Evolutionary conservation across 2,113 vertebrate genomes (phyloP), one percentile per base, ranked within the genome.

Genomic region (Leuciscus idus): DNA sequence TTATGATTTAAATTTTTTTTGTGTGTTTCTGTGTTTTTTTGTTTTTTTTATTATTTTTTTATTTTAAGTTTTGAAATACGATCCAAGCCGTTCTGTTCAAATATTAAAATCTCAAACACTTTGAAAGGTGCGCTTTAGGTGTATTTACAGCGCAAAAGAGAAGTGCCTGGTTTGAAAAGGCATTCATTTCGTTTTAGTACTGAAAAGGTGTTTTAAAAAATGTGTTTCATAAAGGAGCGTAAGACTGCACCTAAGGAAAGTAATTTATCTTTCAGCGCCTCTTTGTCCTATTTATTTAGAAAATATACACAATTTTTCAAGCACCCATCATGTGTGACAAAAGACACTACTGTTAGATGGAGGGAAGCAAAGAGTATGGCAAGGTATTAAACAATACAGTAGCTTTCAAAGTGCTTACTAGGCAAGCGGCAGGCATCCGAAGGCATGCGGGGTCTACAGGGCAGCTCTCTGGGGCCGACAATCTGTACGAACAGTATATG

Each of bases 391-490:
- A 88, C 77, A 87, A 66, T 80, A 86, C 81, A 85, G 62, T 76
- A 85, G 85, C 85, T 87, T 86, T 88, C 72, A 87, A 83, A 88
- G 61, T 90, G 87, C 86, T 90, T 88, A 90, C 89, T 88, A 88
- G 80, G 87, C 87, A 90, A 85, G 87, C 76, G 11, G 78, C 77
- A 83, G 77, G 77, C 83, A 83, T 82, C 76, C 30, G 83, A 87
- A 87, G 78, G 84, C 87, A 75, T 79, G 81, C 17, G 8, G 64
- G 80, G 83, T 88, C 85, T 81, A 79, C 77, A 83, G 87, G 77
- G 87, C 77, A 85, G 77, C 52, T 88, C 87, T 88, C 89, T 73
- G 73, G 82, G 87, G 87, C 81, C 28, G 62, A 73, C 89, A 85
- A 85, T 85, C 87, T 90, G 78, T 85, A 83, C 17, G 85, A 90